These are phyloP conservation scores for Diaphora mendica DNA, from an alignment of 2,888 invertebrate species.

Conservation along the genomic window DNA sequence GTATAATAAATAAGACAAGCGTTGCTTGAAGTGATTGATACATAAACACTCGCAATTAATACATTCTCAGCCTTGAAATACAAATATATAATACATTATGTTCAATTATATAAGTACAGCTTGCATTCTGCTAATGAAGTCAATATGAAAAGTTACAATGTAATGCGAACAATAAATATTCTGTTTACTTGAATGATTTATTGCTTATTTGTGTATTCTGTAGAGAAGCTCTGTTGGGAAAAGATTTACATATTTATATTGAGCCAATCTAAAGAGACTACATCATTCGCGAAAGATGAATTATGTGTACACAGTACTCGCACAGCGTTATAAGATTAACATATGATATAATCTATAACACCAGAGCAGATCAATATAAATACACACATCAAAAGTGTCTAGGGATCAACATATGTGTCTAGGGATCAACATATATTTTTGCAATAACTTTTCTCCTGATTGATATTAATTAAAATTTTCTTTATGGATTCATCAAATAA, in stretches of 20 bases:
- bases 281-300: not conserved
- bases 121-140: not conserved
- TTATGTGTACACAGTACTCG: not conserved
- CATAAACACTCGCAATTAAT: not conserved
- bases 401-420: too few species aligned
- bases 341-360: not conserved
- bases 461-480: too few species aligned
- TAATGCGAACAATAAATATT: slow-evolving; percentile 1
- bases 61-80: not conserved
- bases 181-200: slow-evolving; percentile 2
- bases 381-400: too few species aligned
- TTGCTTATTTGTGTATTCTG: slow-evolving; percentile 7
- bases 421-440: too few species aligned
- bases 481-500: too few species aligned
- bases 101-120: not conserved
- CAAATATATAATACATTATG: not conserved
- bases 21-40: not conserved
- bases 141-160: not conserved
- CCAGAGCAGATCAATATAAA: not conserved
- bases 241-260: slow-evolving; percentile 16
- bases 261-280: slow-evolving; percentile 9
- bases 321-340: not conserved
- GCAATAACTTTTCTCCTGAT: too few species aligned
- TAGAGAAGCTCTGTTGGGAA: not conserved
- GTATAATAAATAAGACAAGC: not conserved